Evolutionary conservation across 2,888 invertebrate species (phyloP).

Genomic region (Acleris emargana): DNA sequence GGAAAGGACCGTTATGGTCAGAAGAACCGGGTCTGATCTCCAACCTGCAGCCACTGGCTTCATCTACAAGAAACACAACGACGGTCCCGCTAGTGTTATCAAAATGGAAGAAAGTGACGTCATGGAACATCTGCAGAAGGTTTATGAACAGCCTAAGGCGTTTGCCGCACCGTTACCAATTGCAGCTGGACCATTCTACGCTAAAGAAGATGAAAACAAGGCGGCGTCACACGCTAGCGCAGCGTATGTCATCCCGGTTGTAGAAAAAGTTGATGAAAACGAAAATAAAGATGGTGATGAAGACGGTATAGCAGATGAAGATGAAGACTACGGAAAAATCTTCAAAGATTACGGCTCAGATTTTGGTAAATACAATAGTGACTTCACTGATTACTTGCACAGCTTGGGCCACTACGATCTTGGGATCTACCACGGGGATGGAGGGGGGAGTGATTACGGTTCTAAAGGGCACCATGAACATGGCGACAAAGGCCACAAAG

Average conservation of each 20-base stretch:
- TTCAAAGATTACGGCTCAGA: slow-evolving; percentile 61
- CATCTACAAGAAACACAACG: slow-evolving; percentile 77
- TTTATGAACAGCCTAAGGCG: slow-evolving; percentile 64
- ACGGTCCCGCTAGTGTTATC: slow-evolving; percentile 75
- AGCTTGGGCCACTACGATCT: slow-evolving; percentile 60
- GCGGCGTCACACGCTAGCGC: slow-evolving; percentile 57
- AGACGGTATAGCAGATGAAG: slow-evolving; percentile 64
- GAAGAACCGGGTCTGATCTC: slow-evolving; percentile 83
- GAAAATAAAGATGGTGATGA: slow-evolving; percentile 48
- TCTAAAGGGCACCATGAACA: slow-evolving; percentile 69
- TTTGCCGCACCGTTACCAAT: slow-evolving; percentile 61
- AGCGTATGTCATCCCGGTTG: slow-evolving; percentile 65
- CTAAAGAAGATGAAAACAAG: slow-evolving; percentile 59
- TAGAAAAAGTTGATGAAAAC: slow-evolving; percentile 60
- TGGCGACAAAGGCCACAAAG: slow-evolving; percentile 80
- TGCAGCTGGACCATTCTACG: slow-evolving; percentile 58
- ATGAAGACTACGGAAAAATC: slow-evolving; percentile 66
- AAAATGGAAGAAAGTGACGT: slow-evolving; percentile 75
- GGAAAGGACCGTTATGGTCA: slow-evolving; percentile 81
- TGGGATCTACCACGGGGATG: slow-evolving; percentile 59
- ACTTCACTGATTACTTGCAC: slow-evolving; percentile 67
- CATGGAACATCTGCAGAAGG: slow-evolving; percentile 69
- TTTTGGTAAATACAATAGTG: slow-evolving; percentile 62
- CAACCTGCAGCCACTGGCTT: slow-evolving; percentile 85
- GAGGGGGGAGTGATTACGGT: slow-evolving; percentile 70